Base-by-base conservation (phyloP, 1,140 invertebrate genomes). In the Plodia interpunctella region DNA sequence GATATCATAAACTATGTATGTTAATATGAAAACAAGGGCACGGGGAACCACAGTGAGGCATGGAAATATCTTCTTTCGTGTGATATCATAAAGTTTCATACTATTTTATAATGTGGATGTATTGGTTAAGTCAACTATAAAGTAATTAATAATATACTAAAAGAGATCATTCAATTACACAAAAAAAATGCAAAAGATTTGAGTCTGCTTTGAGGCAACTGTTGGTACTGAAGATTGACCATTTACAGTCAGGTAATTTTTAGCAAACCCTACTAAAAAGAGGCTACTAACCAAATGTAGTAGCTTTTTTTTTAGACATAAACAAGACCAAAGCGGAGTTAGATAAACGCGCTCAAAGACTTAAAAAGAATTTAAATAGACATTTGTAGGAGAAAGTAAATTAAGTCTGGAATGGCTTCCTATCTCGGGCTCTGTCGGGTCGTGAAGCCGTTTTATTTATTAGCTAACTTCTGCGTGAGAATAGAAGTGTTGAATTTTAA, bases 371-470 rank as follows among this genome's bases (percentile, higher is more conserved):
- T 70, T 77, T 72, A 65, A 77, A 70, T 63, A 67, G 66, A 35
- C 58, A 70, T 66, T 17, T 44, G 10, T n/a, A 67, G 58, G 57
- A 64, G 63, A 68, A 66, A 72, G 66, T 70, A 75, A 71, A 75
- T 78, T 63, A 60, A 68, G 60, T 44, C 61, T 15, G 15, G 60
- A 60, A 44, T 6, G 2, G 15, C 38, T 44, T 44, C 13, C 38
- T 44, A 44, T 44, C 38, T 44, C n/a, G 32, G 15, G 13, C 13
- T 44, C 0, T 15, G 13, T 44, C 15, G 38, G 3, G 38, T 44
- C n/a, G 13, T 44, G 13, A 44, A 3, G 15, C 38, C 38, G 1
- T 44, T 44, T 44, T 44, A 44, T 44, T 44, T 44, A 2, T 15
- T 44, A 15, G 15, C 15, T 44, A 15, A 5, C 9, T 32, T 10